Evolutionary conservation across 2,113 vertebrate genomes (phyloP), one percentile per base, ranked within the genome.

Genomic region (Petrocephalus zakoni): DNA sequence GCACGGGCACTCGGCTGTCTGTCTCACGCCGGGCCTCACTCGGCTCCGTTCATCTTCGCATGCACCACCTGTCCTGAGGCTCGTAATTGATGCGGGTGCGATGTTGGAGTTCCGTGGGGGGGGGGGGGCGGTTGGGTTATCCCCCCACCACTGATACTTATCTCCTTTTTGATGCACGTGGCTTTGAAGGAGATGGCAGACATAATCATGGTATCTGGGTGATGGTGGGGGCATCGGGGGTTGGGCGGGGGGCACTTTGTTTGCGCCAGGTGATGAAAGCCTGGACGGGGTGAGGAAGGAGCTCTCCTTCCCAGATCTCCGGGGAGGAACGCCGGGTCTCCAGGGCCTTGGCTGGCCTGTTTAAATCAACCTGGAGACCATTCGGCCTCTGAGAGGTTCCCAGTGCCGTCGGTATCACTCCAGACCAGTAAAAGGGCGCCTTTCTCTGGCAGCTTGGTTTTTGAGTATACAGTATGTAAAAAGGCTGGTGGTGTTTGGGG

Each of bases 171-270:
- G 85, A 86, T 37, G 85, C 37, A 34, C 2, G 25, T n/a, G 15
- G 47, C 83, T 86, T 21, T 86, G 85, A 86, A 58, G 85, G 46
- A 21, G 85, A 42, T 58, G 85, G 53, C 85, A 56, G 85, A 56
- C 53, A 42, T 56, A 42, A 58, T 56, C n/a, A 34, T 25, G 25
- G 22, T 11, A 19, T 53, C 83, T 49, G n/a, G 21, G 49, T 51
- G 46, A 85, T 2, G 83, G 83, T 10, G 13, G 83, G 52, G 47
- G 46, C 13, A n/a, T 2, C 19, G 49, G 49, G 83, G 5, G 5
- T 25, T 42, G 1, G 42, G n/a, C 8, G 25, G 13, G 47, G 22
- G 49, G 22, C n/a, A 5, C 11, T 49, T n/a, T 51, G 83, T 55
- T 55, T 49, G 6, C n/a, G 52, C 25, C 6, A 10, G 53, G 51